These are phyloP conservation scores for Turnix velox DNA, from an alignment of 2,113 vertebrate species.

Conservation along the genomic window DNA sequence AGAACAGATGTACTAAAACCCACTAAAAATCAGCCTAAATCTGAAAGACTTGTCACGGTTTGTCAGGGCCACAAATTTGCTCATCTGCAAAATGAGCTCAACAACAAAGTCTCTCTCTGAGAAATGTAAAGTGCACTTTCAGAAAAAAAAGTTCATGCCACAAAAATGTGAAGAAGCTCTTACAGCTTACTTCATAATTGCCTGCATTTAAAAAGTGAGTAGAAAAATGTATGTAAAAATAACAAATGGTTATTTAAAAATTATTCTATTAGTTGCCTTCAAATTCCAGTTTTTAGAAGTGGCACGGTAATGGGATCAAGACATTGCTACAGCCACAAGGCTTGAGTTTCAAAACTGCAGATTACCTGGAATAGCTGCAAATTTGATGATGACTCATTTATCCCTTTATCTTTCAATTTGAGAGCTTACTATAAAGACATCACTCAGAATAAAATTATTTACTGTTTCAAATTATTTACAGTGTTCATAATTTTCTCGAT, in stretches of 20 bases:
- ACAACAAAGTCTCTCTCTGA: background rate
- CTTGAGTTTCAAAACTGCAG: background rate
- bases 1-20: slow-evolving; percentile 36
- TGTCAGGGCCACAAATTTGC: background rate
- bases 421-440: background rate
- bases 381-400: background rate
- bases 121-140: background rate
- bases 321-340: background rate
- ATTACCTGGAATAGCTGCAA: background rate
- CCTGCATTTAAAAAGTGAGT: background rate
- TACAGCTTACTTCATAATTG: background rate
- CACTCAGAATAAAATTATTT: background rate
- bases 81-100: background rate
- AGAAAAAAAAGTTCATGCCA: background rate
- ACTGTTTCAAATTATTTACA: background rate
- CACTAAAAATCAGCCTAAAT: background rate
- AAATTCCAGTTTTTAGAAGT: background rate
- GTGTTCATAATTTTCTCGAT: background rate
- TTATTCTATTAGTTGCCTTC: background rate
- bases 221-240: background rate
- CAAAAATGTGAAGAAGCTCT: background rate
- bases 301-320: background rate
- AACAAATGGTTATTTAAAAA: background rate
- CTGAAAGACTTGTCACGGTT: slow-evolving; percentile 16
- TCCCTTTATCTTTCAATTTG: background rate